Percentiles rank a stretch among this genome's conserved stretches.
These are phyloP conservation scores for Baccha elongata DNA, from an alignment of 2,888 invertebrate genomes.

Conservation along the genomic window DNA sequence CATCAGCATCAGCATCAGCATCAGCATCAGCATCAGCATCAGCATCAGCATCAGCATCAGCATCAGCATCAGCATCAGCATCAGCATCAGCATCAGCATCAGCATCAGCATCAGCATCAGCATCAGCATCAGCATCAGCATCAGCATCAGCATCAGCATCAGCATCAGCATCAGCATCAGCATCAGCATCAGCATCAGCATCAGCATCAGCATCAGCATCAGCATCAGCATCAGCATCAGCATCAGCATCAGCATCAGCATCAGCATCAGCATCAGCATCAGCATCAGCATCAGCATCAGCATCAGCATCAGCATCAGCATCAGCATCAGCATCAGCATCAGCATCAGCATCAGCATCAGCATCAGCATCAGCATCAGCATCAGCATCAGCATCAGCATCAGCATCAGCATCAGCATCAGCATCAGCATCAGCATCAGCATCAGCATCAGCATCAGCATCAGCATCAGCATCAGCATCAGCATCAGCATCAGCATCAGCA, in stretches of 20 bases:
- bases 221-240: constrained; percentile 15
- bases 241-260: constrained; percentile 18
- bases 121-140: constrained; percentile 15
- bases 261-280: too few species aligned
- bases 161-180: constrained; percentile 18
- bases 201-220: constrained; percentile 12
- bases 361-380: too few species aligned
- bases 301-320: constrained; percentile 2
- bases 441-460: too few species aligned
- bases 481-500: too few species aligned
- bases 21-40: constrained; percentile 6
- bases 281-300: constrained; percentile 18
- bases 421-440: too few species aligned
- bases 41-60: constrained; percentile 9
- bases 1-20: constrained; percentile 14
- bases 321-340: too few species aligned
- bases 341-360: too few species aligned
- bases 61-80: constrained; percentile 14
- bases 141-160: constrained; percentile 20
- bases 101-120: constrained; percentile 16
- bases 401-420: too few species aligned
- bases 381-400: too few species aligned
- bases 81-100: constrained; percentile 14
- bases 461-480: too few species aligned
- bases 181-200: constrained; percentile 16